Conservation (phyloP, 2,797 vertebrate genomes). For the Xiphophorus birchmanni region DNA sequence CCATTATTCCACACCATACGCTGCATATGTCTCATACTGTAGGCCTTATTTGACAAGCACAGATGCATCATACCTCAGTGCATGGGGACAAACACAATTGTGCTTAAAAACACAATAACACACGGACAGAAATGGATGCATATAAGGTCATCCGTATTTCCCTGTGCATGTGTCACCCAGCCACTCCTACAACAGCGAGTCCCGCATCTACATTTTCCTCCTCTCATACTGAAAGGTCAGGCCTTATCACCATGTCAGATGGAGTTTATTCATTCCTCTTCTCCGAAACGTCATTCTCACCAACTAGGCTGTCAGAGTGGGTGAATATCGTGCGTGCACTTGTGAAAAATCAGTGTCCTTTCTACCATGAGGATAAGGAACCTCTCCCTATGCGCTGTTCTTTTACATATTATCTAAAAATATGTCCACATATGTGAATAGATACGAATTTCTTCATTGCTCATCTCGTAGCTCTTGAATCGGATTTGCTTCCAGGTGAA, state of each 20-base stretch:
- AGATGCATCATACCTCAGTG: conserved; percentile 6
- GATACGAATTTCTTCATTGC: conserved; percentile 28
- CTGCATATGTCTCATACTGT: conserved; percentile 23
- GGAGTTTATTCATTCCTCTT: conserved; percentile 65
- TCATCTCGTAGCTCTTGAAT: conserved; percentile 35
- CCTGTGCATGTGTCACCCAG: conserved; percentile 47
- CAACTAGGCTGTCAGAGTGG: conserved; percentile 52
- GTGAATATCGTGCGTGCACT: conserved; percentile 42
- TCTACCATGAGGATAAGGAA: conserved; percentile 26
- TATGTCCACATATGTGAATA: conserved; percentile 9
- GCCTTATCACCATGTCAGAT: conserved; percentile 68
- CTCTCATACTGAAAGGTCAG: conserved; percentile 72
- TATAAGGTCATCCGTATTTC: conserved; percentile 25
- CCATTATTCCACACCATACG: background rate
- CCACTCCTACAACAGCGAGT: conserved; percentile 40
- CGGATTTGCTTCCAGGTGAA: conserved; percentile 61
- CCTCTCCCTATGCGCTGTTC: conserved; percentile 20
- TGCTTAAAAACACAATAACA: conserved; percentile 7
- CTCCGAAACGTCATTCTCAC: conserved; percentile 57
- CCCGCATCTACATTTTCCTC: conserved; percentile 49
- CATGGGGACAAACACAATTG: background rate
- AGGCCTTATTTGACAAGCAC: conserved; percentile 30
- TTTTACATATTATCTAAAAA: conserved; percentile 23
- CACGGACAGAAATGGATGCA: conserved; percentile 12
- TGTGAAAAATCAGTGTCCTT: conserved; percentile 33